Conservation (phyloP, 1,140 invertebrate species). For the Drosophila pseudoobscura region DNA sequence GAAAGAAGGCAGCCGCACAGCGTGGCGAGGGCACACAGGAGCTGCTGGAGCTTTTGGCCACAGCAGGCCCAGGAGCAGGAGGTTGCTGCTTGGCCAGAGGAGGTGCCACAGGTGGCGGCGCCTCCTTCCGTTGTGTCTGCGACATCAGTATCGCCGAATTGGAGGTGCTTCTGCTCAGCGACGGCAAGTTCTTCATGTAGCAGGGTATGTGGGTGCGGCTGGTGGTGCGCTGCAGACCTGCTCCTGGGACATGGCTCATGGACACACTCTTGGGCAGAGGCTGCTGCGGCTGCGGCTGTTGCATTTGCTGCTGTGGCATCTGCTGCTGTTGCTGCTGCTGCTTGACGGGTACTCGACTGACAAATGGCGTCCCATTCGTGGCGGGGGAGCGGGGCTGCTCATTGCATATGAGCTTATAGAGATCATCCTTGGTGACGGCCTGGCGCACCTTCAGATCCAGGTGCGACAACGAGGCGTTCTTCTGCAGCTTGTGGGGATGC, state of each 20-base stretch:
- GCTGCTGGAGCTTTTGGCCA: constrained; percentile 59
- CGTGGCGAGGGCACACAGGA: constrained; percentile 58
- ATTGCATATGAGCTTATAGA: constrained; percentile 82
- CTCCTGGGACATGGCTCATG: constrained; percentile 70
- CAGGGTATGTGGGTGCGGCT: constrained; percentile 80
- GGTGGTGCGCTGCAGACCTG: constrained; percentile 53
- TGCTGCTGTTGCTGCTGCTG: constrained; percentile 23
- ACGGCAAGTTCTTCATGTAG: constrained; percentile 79
- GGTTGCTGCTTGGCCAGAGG: constrained; percentile 12
- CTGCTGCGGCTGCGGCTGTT: constrained; percentile 8
- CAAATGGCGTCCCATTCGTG: constrained; percentile 20
- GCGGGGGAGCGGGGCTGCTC: constrained; percentile 51
- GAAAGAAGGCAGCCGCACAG: constrained; percentile 66
- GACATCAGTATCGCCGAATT: constrained; percentile 74
- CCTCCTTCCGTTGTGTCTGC: constrained; percentile 28
- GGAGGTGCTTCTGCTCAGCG: constrained; percentile 76
- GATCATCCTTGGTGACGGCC: constrained; percentile 81
- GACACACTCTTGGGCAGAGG: constrained; percentile 76
- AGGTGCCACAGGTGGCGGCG: constrained; percentile 17
- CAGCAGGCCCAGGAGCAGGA: neutral
- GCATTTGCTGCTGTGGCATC: neutral
- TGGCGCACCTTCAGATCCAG: constrained; percentile 77
- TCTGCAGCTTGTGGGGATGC: constrained; percentile 71
- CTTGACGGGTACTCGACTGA: constrained; percentile 72
- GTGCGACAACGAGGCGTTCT: constrained; percentile 79